A percentile compares a stretch with the other conserved stretches of the same genome.
Conservation (phyloP, 2,888 invertebrate species). For the Drosophila niveifrons region DNA sequence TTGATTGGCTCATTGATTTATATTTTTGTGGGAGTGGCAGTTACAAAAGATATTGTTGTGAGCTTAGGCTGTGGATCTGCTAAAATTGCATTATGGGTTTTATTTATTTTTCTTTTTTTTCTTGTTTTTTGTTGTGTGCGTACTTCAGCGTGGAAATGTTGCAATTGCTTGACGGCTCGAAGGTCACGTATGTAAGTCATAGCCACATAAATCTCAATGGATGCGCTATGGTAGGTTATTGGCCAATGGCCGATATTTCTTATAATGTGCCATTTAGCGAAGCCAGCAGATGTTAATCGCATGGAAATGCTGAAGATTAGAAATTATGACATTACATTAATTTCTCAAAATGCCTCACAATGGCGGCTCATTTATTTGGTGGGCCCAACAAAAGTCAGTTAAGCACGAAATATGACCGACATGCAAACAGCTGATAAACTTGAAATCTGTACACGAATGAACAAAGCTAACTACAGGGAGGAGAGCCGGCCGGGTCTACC, state of each 20-base stretch:
- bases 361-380: constrained; percentile 57
- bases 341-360: constrained; percentile 58
- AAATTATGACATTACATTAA: constrained; percentile 79
- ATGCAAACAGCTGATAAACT: constrained; percentile 74
- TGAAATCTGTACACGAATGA: constrained; percentile 62
- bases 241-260: constrained; percentile 54
- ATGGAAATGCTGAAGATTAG: constrained; percentile 79
- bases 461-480: constrained; percentile 44
- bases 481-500: constrained; percentile 3
- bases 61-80: constrained; percentile 8
- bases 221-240: constrained; percentile 41
- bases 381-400: constrained; percentile 63
- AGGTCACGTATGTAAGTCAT: constrained; percentile 49
- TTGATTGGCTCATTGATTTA: constrained; percentile 77
- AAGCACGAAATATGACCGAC: constrained; percentile 69
- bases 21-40: constrained; percentile 21
- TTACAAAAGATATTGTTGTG: neutral
- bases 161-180: constrained; percentile 28
- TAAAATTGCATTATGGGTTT: constrained; percentile 54
- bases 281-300: constrained; percentile 75
- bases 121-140: neutral
- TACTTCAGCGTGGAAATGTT: constrained; percentile 22
- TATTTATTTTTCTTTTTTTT: constrained; percentile 9
- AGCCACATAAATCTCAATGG: constrained; percentile 41
- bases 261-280: constrained; percentile 70